Evolutionary conservation across 2,797 vertebrate genomes (phyloP), one percentile per base, ranked within the genome.

Genomic region (Acestrorhynchus altus): DNA sequence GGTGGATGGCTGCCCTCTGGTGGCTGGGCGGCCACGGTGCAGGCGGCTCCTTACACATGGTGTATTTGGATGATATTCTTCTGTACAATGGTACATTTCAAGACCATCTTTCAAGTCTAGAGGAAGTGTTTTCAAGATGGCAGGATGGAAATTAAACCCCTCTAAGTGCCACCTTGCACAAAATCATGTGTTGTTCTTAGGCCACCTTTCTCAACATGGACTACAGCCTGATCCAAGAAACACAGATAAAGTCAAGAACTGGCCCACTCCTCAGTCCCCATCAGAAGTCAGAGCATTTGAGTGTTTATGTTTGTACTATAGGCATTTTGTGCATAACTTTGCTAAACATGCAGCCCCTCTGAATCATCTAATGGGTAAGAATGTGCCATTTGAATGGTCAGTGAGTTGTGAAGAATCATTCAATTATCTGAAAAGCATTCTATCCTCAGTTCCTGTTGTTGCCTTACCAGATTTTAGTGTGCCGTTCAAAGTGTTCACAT

Each of bases 381-480:
- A 40, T 40, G 39, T 40, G 39, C 39, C 39, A 4, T 40, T 40
- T 40, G 39, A 40, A 40, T 40, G 39, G 39, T 4, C 39, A 40
- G 39, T 40, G 39, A 40, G 39, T 40, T 40, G 39, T 40, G 39
- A 40, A 40, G 39, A 4, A 40, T 40, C 39, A 40, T 40, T 40
- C 16, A 40, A 40, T 40, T 40, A 40, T 40, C 39, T 40, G 39
- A 40, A 40, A 40, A 40, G 39, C 54, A 40, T 46, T 13, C 42
- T 46, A 46, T 46, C 42, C 42, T 54, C 35, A 0, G 40, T 40
- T 15, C 56, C 56, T 28, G 39, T 65, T 1, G 47, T 65, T 4
- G 47, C 56, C 6, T 54, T 78, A 6, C 76, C 70, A 18, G 70
- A 73, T n/a, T 73, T 79, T 22, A 73, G 18, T 31, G 22, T 46